Evolutionary conservation across 1,140 invertebrate species (phyloP), one percentile per base, ranked within the genome.

Genomic region (Elymnias hypermnestra): DNA sequence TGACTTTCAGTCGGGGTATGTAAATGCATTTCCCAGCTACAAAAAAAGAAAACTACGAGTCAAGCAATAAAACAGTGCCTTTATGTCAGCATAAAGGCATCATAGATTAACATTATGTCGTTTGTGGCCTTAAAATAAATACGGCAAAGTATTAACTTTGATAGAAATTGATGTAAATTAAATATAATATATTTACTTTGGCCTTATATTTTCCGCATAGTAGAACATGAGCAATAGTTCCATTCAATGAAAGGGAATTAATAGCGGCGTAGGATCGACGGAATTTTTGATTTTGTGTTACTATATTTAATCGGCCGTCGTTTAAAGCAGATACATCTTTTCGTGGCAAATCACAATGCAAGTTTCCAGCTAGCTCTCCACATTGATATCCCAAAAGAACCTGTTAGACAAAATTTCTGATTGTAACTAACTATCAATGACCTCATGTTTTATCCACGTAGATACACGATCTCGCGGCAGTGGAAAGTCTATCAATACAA

Each of bases 161-260:
- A 25, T 8, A 25, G 2, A 25, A 25, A 25, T 25, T 6, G 7
- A 25, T 8, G 7, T 8, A 25, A n/a, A n/a, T n/a, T 28, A 7
- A 60, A 55, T 23, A 7, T 28, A 23, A 15, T 15, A 4, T 37
- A 86, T 87, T 54, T 55, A 69, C 68, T 54, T 71, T 74, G 2
- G 35, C 50, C 41, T 60, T 74, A n/a, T 52, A 49, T 18, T 55
- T 36, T 3, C 59, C 57, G 9, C 54, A 22, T 15, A 74, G 39
- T 3, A 74, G 35, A 5, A 57, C 48, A 44, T 74, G 71, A 2
- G 48, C 36, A 26, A 65, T 72, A 5, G 65, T 13, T 3, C 71
- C 71, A 5, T 48, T 57, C 3, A 60, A 5, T 0, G 71, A 69
- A 1, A 69, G 22, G 6, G 22, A 39, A 19, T 69, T 72, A 19